Evolutionary conservation across 2,888 invertebrate genomes (phyloP), one percentile per base, ranked within the genome.

Genomic region (Neoscelio sp.): DNA sequence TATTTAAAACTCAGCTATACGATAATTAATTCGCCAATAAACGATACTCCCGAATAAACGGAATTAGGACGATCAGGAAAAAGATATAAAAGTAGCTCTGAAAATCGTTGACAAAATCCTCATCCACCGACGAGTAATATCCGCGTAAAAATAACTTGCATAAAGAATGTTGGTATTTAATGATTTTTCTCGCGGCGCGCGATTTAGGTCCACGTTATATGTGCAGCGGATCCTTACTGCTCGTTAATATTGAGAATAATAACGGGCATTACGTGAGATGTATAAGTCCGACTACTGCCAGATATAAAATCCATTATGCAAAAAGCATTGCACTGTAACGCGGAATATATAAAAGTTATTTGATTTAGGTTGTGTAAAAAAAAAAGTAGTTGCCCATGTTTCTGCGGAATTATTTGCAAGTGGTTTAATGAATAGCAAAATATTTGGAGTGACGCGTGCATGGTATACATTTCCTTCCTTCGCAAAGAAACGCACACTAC

Each of bases 161-260:
- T 44, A 48, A 35, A 28, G 40, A 48, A 62, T 62, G 62, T 33
- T 46, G 17, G 44, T 33, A 20, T 60, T 62, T 52, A 40, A 65
- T 44, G 44, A 44, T 44, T 44, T 44, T 44, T 44, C 18, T 44
- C 10, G 20, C 20, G 8, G 17, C 2, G 42, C 30, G 17, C 12
- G 15, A 60, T 60, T 42, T 44, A 28, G 15, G 18, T 44, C n/a
- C n/a, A 23, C n/a, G 20, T 26, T 50, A 73, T 73, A 60, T 73
- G 35, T 62, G 54, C 73, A 26, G 12, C 44, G 54, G 20, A 56
- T 68, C 17, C 18, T 46, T 44, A 54, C 35, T 46, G 46, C 46
- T 65, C 56, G 64, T 64, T 74, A 56, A 74, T 65, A 74, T 74
- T 56, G 56, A 58, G 58, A 74, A 74, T 74, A 74, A 64, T 65